Percentiles rank a stretch among this genome's conserved stretches.
Evolutionary conservation across 1,140 invertebrate species (phyloP).

Genomic region (Macrobrachium rosenbergii): DNA sequence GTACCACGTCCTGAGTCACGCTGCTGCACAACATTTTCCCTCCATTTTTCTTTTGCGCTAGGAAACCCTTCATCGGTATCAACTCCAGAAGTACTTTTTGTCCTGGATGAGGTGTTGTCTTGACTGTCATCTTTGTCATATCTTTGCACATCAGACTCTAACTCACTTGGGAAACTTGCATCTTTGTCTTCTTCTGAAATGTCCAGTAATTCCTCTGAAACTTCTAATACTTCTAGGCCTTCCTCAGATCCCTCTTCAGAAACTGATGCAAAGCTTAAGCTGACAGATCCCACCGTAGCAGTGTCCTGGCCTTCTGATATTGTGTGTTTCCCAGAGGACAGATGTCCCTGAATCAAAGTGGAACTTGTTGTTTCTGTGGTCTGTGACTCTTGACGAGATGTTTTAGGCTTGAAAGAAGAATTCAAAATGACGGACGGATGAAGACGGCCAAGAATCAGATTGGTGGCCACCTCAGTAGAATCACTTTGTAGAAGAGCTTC

Average conservation of each 20-base stretch:
- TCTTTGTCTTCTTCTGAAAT: slow-evolving; percentile 38
- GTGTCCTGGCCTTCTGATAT: slow-evolving; percentile 30
- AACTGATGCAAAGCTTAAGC: slow-evolving; percentile 37
- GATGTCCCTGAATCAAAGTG: not conserved
- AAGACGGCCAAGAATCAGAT: slow-evolving; percentile 38
- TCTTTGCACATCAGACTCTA: slow-evolving; percentile 17
- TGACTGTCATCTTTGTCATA: not conserved
- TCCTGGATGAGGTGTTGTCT: not conserved
- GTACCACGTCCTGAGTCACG: slow-evolving; percentile 50
- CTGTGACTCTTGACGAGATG: not conserved
- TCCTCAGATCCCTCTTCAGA: slow-evolving; percentile 41
- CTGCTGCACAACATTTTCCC: not conserved
- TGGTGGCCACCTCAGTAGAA: slow-evolving; percentile 47
- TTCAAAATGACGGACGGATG: slow-evolving; percentile 37
- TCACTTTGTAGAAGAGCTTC: slow-evolving; percentile 38
- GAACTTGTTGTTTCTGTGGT: slow-evolving; percentile 19
- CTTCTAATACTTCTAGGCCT: slow-evolving; percentile 32
- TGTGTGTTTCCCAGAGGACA: not conserved
- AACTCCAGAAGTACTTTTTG: not conserved
- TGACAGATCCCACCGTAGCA: slow-evolving; percentile 45
- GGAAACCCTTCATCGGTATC: slow-evolving; percentile 4
- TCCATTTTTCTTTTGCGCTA: slow-evolving; percentile 5
- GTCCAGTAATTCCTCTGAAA: slow-evolving; percentile 31
- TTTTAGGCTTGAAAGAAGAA: not conserved
- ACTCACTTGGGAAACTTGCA: slow-evolving; percentile 40